Base-by-base conservation (phyloP, 1,140 invertebrate species). In the Pissodes strobi region DNA sequence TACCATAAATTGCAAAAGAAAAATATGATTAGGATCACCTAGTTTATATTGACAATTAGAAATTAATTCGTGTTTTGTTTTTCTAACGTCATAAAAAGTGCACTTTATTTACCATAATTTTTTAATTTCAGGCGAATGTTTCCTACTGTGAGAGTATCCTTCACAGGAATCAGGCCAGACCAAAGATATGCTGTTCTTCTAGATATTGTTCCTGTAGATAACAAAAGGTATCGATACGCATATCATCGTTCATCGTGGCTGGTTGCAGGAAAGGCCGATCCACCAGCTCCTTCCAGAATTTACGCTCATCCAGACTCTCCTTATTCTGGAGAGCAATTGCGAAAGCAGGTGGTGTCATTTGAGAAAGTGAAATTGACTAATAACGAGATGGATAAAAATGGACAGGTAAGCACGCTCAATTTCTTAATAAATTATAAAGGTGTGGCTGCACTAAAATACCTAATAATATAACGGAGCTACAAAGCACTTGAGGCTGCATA, bases 361-460 rank as follows among this genome's bases (percentile, higher is more conserved):
- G 97, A 99, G 84, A 99, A 99, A 83, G 93, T 98, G 78, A 99
- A 99, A 81, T 87, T 99, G 67, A 99, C 97, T 78, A 99, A 99
- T 82, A 99, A 99, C 82, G 95, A 98, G 80, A 93, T 97, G 89
- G 96, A 99, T 81, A 97, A 96, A 80, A 93, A 94, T 77, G 95
- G 95, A 81, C 95, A 99, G 87, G 97, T 99, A 83, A 87, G 86
- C 22, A 12, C 0, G 15, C n/a, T n/a, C n/a, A n/a, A n/a, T n/a
- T n/a, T 5, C 12, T 34, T 34, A 6, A 6, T 6, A 34, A 43
- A 17, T 10, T 8, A 34, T 34, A 34, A 34, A 8, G 6, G 30
- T 34, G n/a, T 34, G 30, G 6, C 6, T 8, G 30, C n/a, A 34
- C 30, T 34, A 8, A 8, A 34, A 8, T 34, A 34, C 6, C n/a